phyloP scores from a whole-genome alignment of 1,140 invertebrate genomes.

The Steinernema feltiae region DNA sequence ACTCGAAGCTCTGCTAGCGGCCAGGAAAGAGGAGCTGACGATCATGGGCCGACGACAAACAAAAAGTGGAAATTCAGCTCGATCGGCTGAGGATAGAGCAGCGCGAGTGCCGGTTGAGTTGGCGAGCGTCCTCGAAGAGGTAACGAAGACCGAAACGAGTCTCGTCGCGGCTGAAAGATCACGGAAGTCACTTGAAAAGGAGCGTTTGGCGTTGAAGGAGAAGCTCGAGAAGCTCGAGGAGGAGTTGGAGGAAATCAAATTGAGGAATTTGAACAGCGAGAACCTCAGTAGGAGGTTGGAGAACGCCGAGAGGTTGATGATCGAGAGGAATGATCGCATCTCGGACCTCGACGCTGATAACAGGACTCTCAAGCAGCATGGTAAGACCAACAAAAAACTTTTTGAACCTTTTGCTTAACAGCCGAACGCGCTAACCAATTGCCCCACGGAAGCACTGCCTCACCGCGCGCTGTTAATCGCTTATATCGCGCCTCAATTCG shows the following conservation, averaged over 20 bases:
- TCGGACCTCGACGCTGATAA: conserved; percentile 31
- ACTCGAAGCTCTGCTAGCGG: background rate
- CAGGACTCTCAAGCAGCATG: conserved; percentile 21
- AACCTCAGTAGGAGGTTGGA: conserved; percentile 22
- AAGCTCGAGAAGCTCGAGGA: conserved; percentile 30
- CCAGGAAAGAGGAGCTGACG: background rate
- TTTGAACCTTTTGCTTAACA: too few species aligned
- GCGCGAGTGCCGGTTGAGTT: background rate
- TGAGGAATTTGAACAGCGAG: conserved; percentile 23
- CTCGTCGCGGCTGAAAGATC: conserved; percentile 7
- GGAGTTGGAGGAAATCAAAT: conserved; percentile 19
- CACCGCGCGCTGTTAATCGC: too few species aligned
- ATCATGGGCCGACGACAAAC: background rate
- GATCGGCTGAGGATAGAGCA: background rate
- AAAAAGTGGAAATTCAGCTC: background rate
- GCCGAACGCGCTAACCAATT: too few species aligned
- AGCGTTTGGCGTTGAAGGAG: conserved; percentile 14
- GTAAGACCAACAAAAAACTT: too few species aligned
- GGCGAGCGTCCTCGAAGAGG: conserved; percentile 22
- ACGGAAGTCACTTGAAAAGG: conserved; percentile 20
- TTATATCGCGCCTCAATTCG: too few species aligned
- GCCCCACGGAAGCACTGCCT: too few species aligned
- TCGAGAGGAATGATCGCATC: conserved; percentile 20
- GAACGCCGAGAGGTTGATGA: conserved; percentile 17
- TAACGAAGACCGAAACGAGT: conserved; percentile 11